These are phyloP conservation scores for Caenorhabditis japonica DNA, from an alignment of 2,888 invertebrate genomes.

Conservation along the genomic window DNA sequence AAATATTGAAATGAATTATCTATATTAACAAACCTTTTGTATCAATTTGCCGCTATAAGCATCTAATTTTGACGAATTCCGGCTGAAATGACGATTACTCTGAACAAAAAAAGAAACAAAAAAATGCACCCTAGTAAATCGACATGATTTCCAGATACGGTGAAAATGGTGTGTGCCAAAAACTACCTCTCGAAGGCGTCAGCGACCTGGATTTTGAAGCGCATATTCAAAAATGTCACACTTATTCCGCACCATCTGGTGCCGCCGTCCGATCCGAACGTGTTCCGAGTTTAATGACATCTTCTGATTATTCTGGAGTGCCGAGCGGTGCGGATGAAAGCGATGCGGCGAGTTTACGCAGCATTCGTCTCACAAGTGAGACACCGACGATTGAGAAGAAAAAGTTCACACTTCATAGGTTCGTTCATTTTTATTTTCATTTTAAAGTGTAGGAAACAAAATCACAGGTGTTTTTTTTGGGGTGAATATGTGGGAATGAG, in stretches of 20 bases:
- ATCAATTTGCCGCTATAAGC: too few species aligned
- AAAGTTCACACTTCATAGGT: constrained; percentile 41
- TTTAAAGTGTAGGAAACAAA: background rate
- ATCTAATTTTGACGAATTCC: too few species aligned
- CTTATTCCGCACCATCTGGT: too few species aligned
- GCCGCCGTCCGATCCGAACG: background rate
- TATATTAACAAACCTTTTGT: too few species aligned
- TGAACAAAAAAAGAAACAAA: too few species aligned
- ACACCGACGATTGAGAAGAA: constrained; percentile 40
- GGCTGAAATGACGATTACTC: too few species aligned
- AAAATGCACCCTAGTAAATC: too few species aligned
- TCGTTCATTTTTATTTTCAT: constrained; percentile 11
- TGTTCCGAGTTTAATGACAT: constrained; percentile 12
- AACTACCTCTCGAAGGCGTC: constrained; percentile 90
- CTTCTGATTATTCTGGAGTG: background rate
- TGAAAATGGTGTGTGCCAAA: constrained; percentile 88
- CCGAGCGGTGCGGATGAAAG: constrained; percentile 16
- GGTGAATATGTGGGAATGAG: constrained; percentile 7
- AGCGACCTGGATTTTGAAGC: constrained; percentile 89
- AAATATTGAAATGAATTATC: too few species aligned
- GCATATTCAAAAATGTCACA: constrained; percentile 84
- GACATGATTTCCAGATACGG: constrained; percentile 84
- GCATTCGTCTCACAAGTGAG: constrained; percentile 42
- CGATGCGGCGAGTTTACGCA: constrained; percentile 31
- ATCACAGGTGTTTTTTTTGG: constrained; percentile 26